These are phyloP conservation scores for Tetropium fuscum DNA, from an alignment of 2,888 invertebrate genomes.

Conservation along the genomic window DNA sequence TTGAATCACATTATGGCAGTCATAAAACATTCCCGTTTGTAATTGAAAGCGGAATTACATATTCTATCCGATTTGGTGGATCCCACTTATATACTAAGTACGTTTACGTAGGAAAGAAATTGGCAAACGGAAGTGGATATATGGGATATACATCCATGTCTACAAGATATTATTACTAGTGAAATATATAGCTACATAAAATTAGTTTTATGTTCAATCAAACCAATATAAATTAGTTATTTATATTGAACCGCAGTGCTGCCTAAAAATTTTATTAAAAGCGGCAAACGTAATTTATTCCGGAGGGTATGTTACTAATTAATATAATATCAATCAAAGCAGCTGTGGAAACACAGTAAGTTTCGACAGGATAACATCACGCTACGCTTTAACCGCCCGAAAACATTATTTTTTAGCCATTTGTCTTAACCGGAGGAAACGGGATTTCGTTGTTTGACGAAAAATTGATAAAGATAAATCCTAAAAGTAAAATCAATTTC, in stretches of 20 bases:
- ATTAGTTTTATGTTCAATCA: background rate
- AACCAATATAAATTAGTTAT: constrained; percentile 7
- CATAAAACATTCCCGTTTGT: too few relatives aligned
- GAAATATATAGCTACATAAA: too few relatives aligned
- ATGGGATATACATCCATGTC: too few relatives aligned
- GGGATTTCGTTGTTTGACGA: constrained; percentile 25
- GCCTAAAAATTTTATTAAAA: constrained; percentile 15
- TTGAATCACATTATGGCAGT: too few relatives aligned
- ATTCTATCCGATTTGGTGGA: too few relatives aligned
- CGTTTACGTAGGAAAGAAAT: too few relatives aligned
- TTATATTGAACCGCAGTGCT: constrained; percentile 4
- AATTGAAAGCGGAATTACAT: too few relatives aligned
- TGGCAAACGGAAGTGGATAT: too few relatives aligned
- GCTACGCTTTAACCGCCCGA: constrained; percentile 32
- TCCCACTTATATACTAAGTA: too few relatives aligned
- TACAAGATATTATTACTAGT: too few relatives aligned
- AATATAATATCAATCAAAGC: constrained; percentile 45
- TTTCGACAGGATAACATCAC: constrained; percentile 39
- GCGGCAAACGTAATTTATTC: constrained; percentile 26
- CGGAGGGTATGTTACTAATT: constrained; percentile 21
- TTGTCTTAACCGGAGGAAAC: constrained; percentile 35
- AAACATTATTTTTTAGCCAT: constrained; percentile 44
- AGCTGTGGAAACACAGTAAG: constrained; percentile 35
- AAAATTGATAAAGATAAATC: constrained; percentile 32
- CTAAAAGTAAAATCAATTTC: constrained; percentile 14